Evolutionary conservation across 2,888 invertebrate genomes (phyloP), one percentile per base, ranked within the genome.

Genomic region (Conus canariensis): DNA sequence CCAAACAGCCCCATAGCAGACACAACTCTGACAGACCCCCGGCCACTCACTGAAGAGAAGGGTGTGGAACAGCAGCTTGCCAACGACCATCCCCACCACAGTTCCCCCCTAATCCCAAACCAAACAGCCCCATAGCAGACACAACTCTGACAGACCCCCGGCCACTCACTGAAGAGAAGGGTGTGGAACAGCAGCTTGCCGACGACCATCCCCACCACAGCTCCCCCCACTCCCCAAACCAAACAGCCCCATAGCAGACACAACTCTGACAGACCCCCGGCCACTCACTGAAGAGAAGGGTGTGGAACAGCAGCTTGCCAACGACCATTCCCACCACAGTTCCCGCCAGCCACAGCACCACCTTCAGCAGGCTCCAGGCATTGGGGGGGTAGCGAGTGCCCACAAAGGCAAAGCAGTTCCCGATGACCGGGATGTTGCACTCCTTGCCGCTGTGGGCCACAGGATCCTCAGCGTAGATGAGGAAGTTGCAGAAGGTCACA

Each of bases 391-490:
- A 97, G 90, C 96, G 96, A 10, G 96, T 97, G 58, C 95, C 95
- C 9, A 97, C 96, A 93, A 97, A 97, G 86, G 97, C 96, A 94
- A 97, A 97, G 90, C 96, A 96, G 94, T 97, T 97, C 7, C 97
- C 97, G 82, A 97, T 96, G 91, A 97, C 95, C 5, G 97, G 97
- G 90, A 97, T 96, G 91, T 96, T 96, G 92, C 97, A 96, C 93
- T 97, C 97, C 89, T 95, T 95, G 87, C 96, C 95, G 91, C 97
- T 97, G 94, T 97, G 97, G 4, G 97, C 96, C 60, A 97, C 96
- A 1, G 97, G 97, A 92, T 97, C 97, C 92, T 97, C 97, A 14
- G 97, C 97, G 94, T 97, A 97, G 45, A 97, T 96, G 80, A 97
- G 95, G 93, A 97, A 97, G 93, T 97, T 97, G 94, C 96, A 97